Percentiles rank a stretch among this genome's conserved stretches.
Evolutionary conservation across 2,797 vertebrate genomes (phyloP).

Genomic region (Babyrousa celebensis): DNA sequence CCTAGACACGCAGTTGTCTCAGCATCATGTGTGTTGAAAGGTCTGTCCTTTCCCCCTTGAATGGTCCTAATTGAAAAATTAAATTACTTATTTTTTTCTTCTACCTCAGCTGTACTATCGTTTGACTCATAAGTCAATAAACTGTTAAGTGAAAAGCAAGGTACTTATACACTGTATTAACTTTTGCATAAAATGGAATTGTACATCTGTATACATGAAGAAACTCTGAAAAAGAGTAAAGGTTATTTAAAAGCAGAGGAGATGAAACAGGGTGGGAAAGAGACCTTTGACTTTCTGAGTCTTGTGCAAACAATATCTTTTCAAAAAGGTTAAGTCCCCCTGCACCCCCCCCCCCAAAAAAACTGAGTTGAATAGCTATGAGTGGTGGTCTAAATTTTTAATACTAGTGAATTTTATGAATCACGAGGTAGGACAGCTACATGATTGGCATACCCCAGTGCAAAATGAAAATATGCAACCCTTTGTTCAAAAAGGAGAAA

Average conservation of each 20-base stretch:
- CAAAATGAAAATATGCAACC: not conserved
- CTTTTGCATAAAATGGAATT: not conserved
- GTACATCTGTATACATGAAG: not conserved
- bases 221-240: not conserved
- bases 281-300: not conserved
- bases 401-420: not conserved
- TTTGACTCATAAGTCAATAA: not conserved
- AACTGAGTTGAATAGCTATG: not conserved
- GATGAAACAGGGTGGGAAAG: not conserved
- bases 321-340: not conserved
- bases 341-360: too few relatives aligned
- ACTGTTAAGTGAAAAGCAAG: not conserved
- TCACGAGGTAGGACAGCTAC: not conserved
- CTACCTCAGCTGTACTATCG: not conserved
- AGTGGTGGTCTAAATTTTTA: not conserved
- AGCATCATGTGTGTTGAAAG: not conserved
- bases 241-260: not conserved
- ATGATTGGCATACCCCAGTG: not conserved
- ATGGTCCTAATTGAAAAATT: not conserved
- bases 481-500: constrained; percentile 21
- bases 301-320: not conserved
- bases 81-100: not conserved
- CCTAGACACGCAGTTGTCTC: not conserved
- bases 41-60: not conserved
- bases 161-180: not conserved